These are phyloP conservation scores for Periophthalmodon schlosseri DNA, from an alignment of 2,113 vertebrate species.

Conservation along the genomic window DNA sequence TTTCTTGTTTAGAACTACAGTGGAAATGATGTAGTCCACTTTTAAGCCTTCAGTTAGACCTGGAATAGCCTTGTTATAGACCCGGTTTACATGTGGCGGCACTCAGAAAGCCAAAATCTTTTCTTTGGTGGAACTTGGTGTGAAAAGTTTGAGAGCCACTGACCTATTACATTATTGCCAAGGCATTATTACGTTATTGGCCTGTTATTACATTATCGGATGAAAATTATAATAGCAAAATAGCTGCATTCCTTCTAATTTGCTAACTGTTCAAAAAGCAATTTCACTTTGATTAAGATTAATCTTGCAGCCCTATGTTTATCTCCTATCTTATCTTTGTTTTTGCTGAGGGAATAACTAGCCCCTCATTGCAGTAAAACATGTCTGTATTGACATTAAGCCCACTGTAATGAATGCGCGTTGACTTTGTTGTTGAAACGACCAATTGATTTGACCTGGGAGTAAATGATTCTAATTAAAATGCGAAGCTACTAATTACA, in stretches of 20 bases:
- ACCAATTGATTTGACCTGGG: slow-evolving; percentile 9
- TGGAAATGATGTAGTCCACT: too few species aligned
- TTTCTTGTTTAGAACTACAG: too few species aligned
- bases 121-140: too few species aligned
- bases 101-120: too few species aligned
- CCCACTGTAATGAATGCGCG: neutral
- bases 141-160: too few species aligned
- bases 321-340: neutral
- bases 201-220: too few species aligned
- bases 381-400: slow-evolving; percentile 1
- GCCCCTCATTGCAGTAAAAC: neutral
- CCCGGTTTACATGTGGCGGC: too few species aligned
- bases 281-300: neutral
- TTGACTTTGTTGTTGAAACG: neutral
- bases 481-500: slow-evolving; percentile 4
- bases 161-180: too few species aligned
- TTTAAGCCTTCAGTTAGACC: too few species aligned
- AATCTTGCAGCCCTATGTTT: neutral
- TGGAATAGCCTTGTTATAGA: too few species aligned
- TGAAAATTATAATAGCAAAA: neutral
- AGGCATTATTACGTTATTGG: too few species aligned
- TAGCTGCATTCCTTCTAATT: neutral
- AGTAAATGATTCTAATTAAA: slow-evolving; percentile 7
- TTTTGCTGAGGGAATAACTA: neutral
- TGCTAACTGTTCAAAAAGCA: neutral